These are phyloP conservation scores for Heterohyrax brucei DNA, from an alignment of 2,797 vertebrate species.

Conservation along the genomic window DNA sequence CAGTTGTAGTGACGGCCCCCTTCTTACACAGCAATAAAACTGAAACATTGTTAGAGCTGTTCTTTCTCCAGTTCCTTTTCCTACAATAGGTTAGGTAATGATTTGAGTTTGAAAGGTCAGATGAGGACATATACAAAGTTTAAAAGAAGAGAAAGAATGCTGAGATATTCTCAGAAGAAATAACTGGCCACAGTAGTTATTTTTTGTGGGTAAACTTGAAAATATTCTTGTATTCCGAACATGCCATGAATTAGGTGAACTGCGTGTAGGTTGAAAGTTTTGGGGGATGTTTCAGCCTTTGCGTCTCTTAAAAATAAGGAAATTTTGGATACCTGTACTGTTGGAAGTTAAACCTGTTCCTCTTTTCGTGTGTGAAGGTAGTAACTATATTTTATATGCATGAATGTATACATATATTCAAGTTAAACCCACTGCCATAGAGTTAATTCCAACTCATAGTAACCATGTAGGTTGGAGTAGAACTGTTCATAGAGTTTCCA, in stretches of 20 bases:
- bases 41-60: neutral
- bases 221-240: neutral
- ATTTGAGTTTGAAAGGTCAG: neutral
- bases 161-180: neutral
- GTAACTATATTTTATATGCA: neutral
- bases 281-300: neutral
- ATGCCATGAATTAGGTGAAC: neutral
- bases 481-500: too few relatives aligned
- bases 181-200: neutral
- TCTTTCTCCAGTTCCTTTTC: neutral
- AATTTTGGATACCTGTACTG: neutral
- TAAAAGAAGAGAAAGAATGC: constrained; percentile 1
- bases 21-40: neutral
- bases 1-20: neutral
- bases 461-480: too few relatives aligned
- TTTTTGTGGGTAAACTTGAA: neutral
- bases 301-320: neutral
- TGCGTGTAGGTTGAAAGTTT: neutral
- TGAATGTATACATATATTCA: neutral
- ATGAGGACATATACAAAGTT: neutral
- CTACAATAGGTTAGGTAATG: neutral
- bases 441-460: too few relatives aligned
- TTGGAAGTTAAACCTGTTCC: neutral
- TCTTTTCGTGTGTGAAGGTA: constrained; percentile 14
- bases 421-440: too few relatives aligned